Percentiles rank a stretch among this genome's conserved stretches.
phyloP scores from a whole-genome alignment of 2,113 vertebrate genomes.

The Trichechus manatus region DNA sequence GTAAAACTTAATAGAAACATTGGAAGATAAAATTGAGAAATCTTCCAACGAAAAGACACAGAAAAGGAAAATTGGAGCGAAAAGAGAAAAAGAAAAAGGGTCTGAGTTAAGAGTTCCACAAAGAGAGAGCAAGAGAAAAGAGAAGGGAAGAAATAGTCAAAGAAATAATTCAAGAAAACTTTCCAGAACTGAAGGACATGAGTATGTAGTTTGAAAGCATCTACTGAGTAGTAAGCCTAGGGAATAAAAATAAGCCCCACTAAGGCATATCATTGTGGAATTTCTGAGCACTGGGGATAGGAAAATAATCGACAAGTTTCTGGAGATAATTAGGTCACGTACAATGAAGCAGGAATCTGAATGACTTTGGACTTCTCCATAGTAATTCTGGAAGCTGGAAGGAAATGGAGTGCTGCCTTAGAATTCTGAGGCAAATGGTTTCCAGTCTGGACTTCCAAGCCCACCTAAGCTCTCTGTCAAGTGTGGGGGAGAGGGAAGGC shows the following conservation, averaged over 20 bases:
- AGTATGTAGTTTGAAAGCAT: not conserved
- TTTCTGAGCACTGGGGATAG: not conserved
- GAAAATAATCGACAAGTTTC: not conserved
- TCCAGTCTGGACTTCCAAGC: not conserved
- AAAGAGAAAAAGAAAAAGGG: not conserved
- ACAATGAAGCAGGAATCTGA: not conserved
- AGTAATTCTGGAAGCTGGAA: not conserved
- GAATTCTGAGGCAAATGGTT: not conserved
- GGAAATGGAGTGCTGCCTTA: not conserved
- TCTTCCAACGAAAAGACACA: not conserved
- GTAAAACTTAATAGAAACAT: not conserved
- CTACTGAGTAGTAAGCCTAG: not conserved
- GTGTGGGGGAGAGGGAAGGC: not conserved
- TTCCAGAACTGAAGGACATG: not conserved
- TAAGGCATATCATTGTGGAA: not conserved
- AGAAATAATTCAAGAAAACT: conserved; percentile 14
- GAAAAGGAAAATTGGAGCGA: not conserved
- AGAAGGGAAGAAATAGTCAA: not conserved
- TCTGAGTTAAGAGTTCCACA: not conserved
- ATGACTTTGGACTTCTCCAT: not conserved
- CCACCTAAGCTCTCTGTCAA: not conserved
- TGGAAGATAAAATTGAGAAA: conserved; percentile 27
- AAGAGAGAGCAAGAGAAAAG: conserved; percentile 2
- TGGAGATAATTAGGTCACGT: not conserved
- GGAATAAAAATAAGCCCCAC: not conserved